Conservation (phyloP, 2,113 vertebrate genomes). For the Pseudolaguvia tuberculata region DNA sequence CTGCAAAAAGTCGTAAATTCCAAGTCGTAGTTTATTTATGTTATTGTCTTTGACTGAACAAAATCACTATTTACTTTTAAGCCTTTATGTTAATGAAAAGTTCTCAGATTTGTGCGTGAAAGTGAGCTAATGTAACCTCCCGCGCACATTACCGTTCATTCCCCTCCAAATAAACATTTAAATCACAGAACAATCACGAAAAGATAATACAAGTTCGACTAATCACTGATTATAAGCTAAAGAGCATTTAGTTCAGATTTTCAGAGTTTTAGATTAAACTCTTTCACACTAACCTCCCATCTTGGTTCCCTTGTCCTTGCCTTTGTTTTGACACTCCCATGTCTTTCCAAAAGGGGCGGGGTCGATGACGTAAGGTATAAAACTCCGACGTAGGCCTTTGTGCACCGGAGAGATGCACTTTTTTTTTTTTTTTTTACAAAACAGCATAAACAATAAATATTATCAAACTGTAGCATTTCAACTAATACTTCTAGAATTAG, state of each 20-base stretch:
- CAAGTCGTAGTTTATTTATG: background rate
- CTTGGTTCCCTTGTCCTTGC: slow-evolving; percentile 32
- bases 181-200: background rate
- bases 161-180: background rate
- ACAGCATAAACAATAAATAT: no score
- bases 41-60: background rate
- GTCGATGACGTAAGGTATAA: background rate
- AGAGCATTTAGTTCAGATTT: background rate
- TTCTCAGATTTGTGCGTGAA: background rate
- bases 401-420: background rate
- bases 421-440: background rate
- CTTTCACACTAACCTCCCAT: slow-evolving; percentile 44
- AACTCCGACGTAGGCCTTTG: background rate
- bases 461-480: no score
- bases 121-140: no score
- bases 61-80: background rate
- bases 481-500: no score
- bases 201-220: background rate
- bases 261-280: background rate
- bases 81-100: no score
- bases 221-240: no score
- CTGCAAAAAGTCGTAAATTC: no score
- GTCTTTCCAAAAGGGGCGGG: background rate
- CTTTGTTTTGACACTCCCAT: slow-evolving; percentile 40
- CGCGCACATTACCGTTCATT: background rate